Conservation (phyloP, 2,113 vertebrate species). For the Chaetorhynchus papuensis region DNA sequence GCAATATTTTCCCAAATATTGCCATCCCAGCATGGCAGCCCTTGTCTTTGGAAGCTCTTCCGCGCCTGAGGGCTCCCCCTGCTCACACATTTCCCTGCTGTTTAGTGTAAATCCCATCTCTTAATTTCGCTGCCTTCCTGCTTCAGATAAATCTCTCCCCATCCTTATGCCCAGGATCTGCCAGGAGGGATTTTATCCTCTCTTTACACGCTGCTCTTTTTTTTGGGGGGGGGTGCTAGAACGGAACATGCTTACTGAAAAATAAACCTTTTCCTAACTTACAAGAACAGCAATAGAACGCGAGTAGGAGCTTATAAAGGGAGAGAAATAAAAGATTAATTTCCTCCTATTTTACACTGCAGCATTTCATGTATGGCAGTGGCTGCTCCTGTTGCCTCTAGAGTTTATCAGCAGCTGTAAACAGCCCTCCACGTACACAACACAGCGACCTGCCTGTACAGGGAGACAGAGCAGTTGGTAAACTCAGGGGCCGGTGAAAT, state of each 20-base stretch:
- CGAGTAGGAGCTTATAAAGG: conserved; percentile 18
- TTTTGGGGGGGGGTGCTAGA: not conserved
- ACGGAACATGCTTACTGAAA: not conserved
- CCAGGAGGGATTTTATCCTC: not conserved
- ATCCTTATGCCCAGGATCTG: not conserved
- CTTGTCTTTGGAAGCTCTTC: not conserved
- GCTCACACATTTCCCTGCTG: not conserved
- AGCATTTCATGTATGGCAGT: not conserved
- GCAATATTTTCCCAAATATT: not conserved
- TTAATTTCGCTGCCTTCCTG: not conserved
- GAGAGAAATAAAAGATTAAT: conserved; percentile 15
- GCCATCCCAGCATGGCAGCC: not conserved
- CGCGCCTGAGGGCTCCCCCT: not conserved
- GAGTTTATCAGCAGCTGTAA: conserved; percentile 10
- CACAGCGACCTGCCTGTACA: not conserved
- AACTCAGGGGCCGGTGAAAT: not conserved
- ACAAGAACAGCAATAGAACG: not conserved
- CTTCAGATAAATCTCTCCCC: not conserved
- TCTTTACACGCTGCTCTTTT: not conserved
- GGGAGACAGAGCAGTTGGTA: not conserved
- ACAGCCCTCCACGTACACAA: not conserved
- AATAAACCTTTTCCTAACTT: conserved; percentile 22
- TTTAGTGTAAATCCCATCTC: not conserved
- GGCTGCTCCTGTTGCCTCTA: not conserved
- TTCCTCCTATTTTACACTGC: not conserved